phyloP scores from a whole-genome alignment of 2,113 vertebrate genomes.

The Holacanthus passer region DNA sequence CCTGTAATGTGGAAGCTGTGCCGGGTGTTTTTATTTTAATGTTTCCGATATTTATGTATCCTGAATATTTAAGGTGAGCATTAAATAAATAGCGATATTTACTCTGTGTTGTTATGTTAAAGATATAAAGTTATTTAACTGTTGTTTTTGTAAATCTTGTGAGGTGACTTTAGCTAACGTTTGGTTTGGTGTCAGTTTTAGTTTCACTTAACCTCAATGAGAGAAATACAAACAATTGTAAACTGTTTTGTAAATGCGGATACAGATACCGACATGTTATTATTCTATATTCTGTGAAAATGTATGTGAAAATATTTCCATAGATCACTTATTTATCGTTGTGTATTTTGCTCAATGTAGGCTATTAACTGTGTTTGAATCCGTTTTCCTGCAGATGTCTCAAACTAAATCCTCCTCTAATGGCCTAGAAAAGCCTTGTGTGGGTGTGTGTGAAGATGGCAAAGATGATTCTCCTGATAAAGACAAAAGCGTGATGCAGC shows the following conservation, averaged over 20 bases:
- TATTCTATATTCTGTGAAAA: no score
- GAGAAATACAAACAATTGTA: no score
- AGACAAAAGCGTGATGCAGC: slow-evolving; percentile 36
- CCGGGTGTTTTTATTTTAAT: background rate
- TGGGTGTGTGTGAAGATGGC: background rate
- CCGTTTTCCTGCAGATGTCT: slow-evolving; percentile 65
- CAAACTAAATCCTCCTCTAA: background rate
- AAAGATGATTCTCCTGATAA: background rate
- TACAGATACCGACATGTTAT: background rate
- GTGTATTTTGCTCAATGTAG: background rate
- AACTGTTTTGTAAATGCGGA: no score
- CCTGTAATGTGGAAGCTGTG: background rate
- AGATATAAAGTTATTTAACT: background rate
- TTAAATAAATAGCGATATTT: background rate
- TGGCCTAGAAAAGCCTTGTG: background rate
- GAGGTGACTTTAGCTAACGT: background rate
- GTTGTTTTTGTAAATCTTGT: background rate
- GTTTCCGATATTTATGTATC: background rate
- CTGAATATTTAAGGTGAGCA: slow-evolving; percentile 41
- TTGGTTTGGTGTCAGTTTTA: background rate
- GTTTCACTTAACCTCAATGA: background rate
- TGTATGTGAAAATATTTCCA: no score
- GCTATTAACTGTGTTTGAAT: background rate
- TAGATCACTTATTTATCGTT: background rate
- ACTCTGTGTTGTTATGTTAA: background rate